Evolutionary conservation across 2,797 vertebrate genomes (phyloP).

Genomic region (Emys orbicularis): DNA sequence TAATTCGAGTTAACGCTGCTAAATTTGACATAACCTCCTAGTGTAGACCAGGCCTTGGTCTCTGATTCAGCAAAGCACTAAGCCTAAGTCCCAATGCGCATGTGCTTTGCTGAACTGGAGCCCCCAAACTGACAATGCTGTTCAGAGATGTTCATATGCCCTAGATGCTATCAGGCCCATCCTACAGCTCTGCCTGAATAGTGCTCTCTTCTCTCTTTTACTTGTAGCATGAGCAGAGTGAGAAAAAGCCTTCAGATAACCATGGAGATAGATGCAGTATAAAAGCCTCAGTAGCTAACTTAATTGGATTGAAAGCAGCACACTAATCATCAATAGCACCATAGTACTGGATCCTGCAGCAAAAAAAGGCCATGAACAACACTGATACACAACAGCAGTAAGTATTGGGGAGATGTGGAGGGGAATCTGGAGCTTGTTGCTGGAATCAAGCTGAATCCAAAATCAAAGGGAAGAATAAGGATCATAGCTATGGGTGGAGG

Average conservation of each 20-base stretch:
- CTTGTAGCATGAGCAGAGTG: neutral
- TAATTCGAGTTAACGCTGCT: too few species aligned
- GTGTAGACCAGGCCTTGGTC: neutral
- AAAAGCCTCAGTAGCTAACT: neutral
- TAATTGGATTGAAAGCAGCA: neutral
- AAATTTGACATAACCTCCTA: too few species aligned
- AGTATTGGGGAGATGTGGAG: neutral
- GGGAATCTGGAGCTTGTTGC: neutral
- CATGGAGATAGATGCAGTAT: neutral
- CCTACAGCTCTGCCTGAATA: neutral
- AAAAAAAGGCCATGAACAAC: neutral
- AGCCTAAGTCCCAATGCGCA: neutral
- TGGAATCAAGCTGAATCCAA: neutral
- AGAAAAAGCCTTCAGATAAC: neutral
- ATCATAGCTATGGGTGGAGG: neutral
- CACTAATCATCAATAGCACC: neutral
- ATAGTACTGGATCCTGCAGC: neutral
- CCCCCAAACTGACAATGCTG: neutral
- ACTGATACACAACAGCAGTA: neutral
- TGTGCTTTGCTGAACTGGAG: neutral
- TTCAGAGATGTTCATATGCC: neutral
- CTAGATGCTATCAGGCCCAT: neutral
- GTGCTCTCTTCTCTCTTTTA: neutral
- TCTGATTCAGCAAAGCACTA: neutral
- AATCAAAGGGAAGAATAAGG: slow-evolving; percentile 5